Evolutionary conservation across 2,888 invertebrate species (phyloP).

Genomic region (Lycia hirtaria): DNA sequence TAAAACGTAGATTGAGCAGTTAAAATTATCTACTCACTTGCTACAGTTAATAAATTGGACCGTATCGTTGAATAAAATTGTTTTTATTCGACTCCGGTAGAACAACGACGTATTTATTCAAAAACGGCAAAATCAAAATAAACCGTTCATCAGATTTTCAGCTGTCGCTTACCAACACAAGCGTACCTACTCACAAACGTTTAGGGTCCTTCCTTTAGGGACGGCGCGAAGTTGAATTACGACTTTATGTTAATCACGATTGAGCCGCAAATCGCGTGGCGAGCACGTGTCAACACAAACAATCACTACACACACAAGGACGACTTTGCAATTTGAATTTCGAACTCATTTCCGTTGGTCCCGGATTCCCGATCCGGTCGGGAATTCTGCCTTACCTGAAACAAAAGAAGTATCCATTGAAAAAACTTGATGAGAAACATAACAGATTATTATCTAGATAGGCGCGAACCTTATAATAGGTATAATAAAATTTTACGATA

Average conservation of each 20-base stretch:
- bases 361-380: conserved; percentile 39
- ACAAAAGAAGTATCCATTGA: conserved; percentile 60
- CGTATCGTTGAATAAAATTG: conserved; percentile 1
- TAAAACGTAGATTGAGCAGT: conserved; percentile 20
- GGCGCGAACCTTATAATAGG: conserved; percentile 5
- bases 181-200: conserved; percentile 48
- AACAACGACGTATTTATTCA: conserved; percentile 19
- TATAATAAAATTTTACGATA: conserved; percentile 25
- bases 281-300: conserved; percentile 68
- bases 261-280: conserved; percentile 71
- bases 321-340: conserved; percentile 63
- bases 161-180: conserved; percentile 66
- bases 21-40: conserved; percentile 15
- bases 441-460: neutral
- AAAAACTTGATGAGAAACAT: neutral
- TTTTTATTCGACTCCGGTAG: conserved; percentile 1
- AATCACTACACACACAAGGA: conserved; percentile 61
- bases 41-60: conserved; percentile 12
- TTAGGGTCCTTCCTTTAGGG: conserved; percentile 44
- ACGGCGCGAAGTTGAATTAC: conserved; percentile 69
- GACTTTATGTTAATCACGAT: conserved; percentile 70
- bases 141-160: conserved; percentile 68
- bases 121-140: conserved; percentile 40
- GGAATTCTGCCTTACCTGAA: conserved; percentile 72
- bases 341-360: conserved; percentile 58